Evolutionary conservation across 1,140 invertebrate genomes (phyloP).

Genomic region (Vanessa tameamea): DNA sequence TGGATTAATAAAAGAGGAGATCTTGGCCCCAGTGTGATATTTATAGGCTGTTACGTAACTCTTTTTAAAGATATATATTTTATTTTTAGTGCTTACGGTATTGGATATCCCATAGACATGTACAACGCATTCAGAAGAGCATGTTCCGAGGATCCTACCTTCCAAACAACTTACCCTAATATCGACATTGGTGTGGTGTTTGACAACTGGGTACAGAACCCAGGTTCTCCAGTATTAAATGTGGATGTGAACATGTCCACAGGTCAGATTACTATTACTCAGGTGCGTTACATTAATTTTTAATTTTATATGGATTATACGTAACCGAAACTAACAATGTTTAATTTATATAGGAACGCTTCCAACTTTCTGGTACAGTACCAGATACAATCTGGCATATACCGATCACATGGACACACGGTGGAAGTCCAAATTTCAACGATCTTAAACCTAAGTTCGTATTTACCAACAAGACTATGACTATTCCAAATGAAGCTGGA

Average conservation of each 20-base stretch:
- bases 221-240: slow-evolving; percentile 84
- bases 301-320: neutral
- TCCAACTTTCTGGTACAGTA: slow-evolving; percentile 73
- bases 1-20: no score
- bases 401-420: slow-evolving; percentile 83
- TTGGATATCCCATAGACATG: slow-evolving; percentile 83
- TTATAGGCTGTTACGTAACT: no score
- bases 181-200: slow-evolving; percentile 80
- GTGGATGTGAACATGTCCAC: slow-evolving; percentile 62
- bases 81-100: slow-evolving; percentile 78
- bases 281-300: slow-evolving; percentile 49
- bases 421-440: slow-evolving; percentile 77
- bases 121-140: slow-evolving; percentile 84
- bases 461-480: slow-evolving; percentile 53
- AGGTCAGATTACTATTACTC: slow-evolving; percentile 62
- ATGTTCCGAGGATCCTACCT: slow-evolving; percentile 86
- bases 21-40: no score
- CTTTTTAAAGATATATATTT: neutral
- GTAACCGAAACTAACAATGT: neutral
- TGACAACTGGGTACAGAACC: slow-evolving; percentile 87
- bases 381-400: slow-evolving; percentile 80
- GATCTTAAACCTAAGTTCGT: slow-evolving; percentile 77
- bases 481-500: slow-evolving; percentile 46
- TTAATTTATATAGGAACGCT: slow-evolving; percentile 74
- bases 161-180: slow-evolving; percentile 80